Evolutionary conservation across 1,140 invertebrate species (phyloP).

Genomic region (Propsilocerus akamusi): DNA sequence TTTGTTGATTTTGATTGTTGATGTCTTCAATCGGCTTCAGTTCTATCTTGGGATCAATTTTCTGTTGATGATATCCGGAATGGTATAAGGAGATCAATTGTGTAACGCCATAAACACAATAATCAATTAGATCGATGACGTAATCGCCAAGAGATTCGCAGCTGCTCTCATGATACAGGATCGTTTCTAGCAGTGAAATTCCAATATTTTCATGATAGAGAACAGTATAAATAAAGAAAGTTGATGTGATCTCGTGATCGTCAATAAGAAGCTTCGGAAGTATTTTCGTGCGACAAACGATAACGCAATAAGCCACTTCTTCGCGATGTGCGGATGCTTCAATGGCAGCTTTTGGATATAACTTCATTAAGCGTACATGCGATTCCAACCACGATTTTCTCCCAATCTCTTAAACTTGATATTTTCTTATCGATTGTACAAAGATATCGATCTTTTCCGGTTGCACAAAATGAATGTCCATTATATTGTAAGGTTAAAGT

Average conservation of each 20-base stretch:
- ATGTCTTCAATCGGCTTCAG: constrained; percentile 30
- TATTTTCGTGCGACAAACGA: constrained; percentile 56
- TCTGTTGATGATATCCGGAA: constrained; percentile 9
- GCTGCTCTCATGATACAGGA: constrained; percentile 52
- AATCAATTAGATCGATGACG: constrained; percentile 55
- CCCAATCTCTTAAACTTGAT: constrained; percentile 18
- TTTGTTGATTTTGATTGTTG: constrained; percentile 38
- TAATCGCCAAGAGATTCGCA: constrained; percentile 46
- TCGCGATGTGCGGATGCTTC: constrained; percentile 46
- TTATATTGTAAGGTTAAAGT: no score
- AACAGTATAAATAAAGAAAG: constrained; percentile 52
- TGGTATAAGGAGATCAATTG: constrained; percentile 27
- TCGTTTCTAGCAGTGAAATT: constrained; percentile 49
- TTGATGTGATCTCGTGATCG: constrained; percentile 38
- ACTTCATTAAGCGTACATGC: constrained; percentile 51
- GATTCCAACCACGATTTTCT: constrained; percentile 46
- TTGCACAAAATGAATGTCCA: no score
- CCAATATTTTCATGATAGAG: constrained; percentile 50
- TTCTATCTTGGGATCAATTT: neutral
- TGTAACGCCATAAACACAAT: constrained; percentile 36
- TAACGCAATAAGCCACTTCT: constrained; percentile 51
- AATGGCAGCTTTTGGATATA: constrained; percentile 60
- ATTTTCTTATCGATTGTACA: constrained; percentile 18
- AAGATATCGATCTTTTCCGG: constrained; percentile 20
- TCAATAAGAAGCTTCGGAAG: constrained; percentile 48